These are phyloP conservation scores for Ophion ellenae DNA, from an alignment of 2,888 invertebrate species.

Conservation along the genomic window DNA sequence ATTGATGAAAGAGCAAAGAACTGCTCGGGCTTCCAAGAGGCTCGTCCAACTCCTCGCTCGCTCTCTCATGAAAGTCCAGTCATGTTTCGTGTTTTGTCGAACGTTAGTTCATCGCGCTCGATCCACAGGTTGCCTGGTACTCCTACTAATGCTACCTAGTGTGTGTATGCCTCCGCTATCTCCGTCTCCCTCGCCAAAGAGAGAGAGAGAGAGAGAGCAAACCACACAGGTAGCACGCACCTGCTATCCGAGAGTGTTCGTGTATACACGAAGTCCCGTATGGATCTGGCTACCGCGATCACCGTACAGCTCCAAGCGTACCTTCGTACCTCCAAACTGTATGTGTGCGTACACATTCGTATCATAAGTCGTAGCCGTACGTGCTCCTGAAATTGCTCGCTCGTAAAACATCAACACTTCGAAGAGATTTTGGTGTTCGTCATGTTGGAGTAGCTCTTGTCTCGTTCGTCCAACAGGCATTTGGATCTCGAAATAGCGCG, in stretches of 20 bases:
- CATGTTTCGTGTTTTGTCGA: conserved; percentile 47
- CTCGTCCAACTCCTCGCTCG: conserved; percentile 27
- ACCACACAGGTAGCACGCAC: conserved; percentile 64
- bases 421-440: conserved; percentile 38
- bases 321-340: conserved; percentile 33
- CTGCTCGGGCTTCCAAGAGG: conserved; percentile 26
- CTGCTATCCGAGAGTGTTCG: conserved; percentile 59
- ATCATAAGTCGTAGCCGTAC: neutral
- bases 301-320: conserved; percentile 33
- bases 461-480: conserved; percentile 37
- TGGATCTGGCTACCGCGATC: conserved; percentile 63
- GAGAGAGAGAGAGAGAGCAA: neutral
- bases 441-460: conserved; percentile 28
- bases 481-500: conserved; percentile 15
- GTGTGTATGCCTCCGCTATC: conserved; percentile 14
- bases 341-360: conserved; percentile 23
- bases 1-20: conserved; percentile 32
- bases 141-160: conserved; percentile 13
- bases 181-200: neutral
- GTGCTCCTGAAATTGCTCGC: conserved; percentile 13
- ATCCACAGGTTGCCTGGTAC: conserved; percentile 40
- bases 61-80: conserved; percentile 4
- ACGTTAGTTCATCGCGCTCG: conserved; percentile 50
- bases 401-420: conserved; percentile 16
- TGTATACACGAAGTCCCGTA: conserved; percentile 71